phyloP scores from a whole-genome alignment of 2,888 invertebrate genomes.

The Meloe dianella region DNA sequence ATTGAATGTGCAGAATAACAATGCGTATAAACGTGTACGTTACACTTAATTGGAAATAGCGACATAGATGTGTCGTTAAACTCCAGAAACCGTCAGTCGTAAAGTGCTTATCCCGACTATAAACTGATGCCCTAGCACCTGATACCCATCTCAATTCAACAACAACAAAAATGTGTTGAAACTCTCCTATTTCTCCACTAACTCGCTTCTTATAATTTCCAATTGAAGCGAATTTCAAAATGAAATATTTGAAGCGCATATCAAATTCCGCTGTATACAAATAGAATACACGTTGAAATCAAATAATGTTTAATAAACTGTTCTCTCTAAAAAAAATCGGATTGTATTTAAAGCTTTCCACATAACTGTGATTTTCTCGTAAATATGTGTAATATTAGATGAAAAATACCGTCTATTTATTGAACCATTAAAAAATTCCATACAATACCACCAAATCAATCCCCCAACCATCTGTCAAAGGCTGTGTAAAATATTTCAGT shows the following conservation, averaged over 20 bases:
- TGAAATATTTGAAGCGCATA: background rate
- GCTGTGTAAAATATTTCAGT: constrained; percentile 35
- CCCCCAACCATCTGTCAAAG: constrained; percentile 30
- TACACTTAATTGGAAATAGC: constrained; percentile 51
- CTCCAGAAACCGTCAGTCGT: constrained; percentile 51
- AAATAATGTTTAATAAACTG: constrained; percentile 15
- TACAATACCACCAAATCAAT: constrained; percentile 27
- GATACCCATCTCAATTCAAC: constrained; percentile 37
- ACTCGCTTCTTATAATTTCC: constrained; percentile 13
- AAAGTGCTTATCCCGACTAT: constrained; percentile 53
- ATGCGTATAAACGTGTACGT: background rate
- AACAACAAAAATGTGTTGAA: constrained; percentile 15
- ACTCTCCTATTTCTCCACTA: constrained; percentile 12
- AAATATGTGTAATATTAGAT: constrained; percentile 26
- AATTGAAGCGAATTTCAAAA: background rate
- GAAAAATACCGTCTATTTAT: constrained; percentile 32
- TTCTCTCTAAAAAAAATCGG: constrained; percentile 13
- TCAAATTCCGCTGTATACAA: background rate
- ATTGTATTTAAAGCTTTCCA: constrained; percentile 13
- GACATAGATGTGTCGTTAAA: constrained; percentile 52
- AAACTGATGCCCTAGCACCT: constrained; percentile 51
- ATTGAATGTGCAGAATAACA: background rate
- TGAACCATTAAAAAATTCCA: constrained; percentile 32
- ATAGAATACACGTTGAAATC: constrained; percentile 10
- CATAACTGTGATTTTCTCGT: constrained; percentile 15